phyloP scores from a whole-genome alignment of 2,113 vertebrate species.

The Mustela lutreola region DNA sequence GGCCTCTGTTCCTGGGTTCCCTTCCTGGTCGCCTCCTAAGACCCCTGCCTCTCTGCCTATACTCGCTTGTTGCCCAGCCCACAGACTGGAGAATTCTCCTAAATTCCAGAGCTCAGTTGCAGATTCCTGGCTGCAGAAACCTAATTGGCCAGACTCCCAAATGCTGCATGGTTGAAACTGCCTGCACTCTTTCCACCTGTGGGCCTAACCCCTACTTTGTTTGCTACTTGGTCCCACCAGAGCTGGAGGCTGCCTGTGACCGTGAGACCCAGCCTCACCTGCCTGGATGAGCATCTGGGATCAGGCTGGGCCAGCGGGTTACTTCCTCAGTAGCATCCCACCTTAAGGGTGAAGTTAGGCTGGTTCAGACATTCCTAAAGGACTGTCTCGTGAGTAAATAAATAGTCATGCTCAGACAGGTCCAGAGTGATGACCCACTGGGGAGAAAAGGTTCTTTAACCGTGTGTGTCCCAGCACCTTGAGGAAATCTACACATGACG shows the following conservation, averaged over 20 bases:
- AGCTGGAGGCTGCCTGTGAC: neutral
- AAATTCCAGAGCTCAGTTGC: neutral
- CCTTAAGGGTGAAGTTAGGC: neutral
- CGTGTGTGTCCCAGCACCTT: neutral
- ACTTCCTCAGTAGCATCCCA: neutral
- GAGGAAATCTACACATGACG: neutral
- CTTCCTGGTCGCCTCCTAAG: neutral
- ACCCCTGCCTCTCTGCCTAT: neutral
- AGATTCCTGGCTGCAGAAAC: neutral
- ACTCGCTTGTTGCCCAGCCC: neutral
- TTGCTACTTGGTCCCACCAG: neutral
- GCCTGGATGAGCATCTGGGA: constrained; percentile 2
- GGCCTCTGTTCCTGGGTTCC: neutral
- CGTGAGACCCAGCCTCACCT: neutral
- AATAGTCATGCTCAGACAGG: neutral
- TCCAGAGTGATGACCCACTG: neutral
- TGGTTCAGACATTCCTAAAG: neutral
- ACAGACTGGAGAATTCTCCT: neutral
- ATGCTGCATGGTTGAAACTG: neutral
- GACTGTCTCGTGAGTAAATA: constrained; percentile 52
- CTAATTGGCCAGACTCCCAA: neutral
- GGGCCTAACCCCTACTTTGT: neutral
- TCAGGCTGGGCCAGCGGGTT: constrained; percentile 34
- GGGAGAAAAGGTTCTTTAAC: neutral
- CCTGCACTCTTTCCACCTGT: neutral